phyloP scores from a whole-genome alignment of 1,140 invertebrate species.

The Glossosoma conforme region DNA sequence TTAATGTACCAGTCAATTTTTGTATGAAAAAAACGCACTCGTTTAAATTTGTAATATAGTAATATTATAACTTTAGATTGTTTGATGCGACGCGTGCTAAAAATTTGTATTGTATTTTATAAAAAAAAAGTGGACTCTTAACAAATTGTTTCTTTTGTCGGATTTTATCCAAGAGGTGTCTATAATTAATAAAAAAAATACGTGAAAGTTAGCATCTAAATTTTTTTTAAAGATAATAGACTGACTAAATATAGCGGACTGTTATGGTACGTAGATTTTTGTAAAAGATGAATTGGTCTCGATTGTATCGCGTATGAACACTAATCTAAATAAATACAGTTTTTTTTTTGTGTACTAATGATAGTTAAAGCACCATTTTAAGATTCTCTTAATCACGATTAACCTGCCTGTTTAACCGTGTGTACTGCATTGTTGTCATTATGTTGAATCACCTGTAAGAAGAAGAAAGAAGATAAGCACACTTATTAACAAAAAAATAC shows the following conservation, averaged over 20 bases:
- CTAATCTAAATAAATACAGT: not conserved
- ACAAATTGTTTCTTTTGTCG: constrained; percentile 17
- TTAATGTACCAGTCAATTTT: no score
- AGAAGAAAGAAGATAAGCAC: no score
- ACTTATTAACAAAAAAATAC: no score
- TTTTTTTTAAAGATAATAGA: constrained; percentile 29
- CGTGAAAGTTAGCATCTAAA: constrained; percentile 23
- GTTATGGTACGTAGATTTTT: constrained; percentile 30
- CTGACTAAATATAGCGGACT: constrained; percentile 32
- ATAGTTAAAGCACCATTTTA: not conserved
- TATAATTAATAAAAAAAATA: constrained; percentile 23
- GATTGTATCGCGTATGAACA: no score
- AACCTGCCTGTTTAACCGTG: no score
- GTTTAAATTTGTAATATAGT: no score
- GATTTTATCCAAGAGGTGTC: constrained; percentile 26
- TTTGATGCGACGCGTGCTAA: constrained; percentile 21
- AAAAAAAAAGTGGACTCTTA: constrained; percentile 16
- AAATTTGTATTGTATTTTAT: constrained; percentile 6
- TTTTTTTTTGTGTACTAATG: not conserved
- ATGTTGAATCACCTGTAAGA: no score
- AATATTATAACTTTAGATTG: no score
- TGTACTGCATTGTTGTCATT: no score
- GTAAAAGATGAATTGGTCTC: no score
- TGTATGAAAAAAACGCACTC: no score
- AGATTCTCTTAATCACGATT: not conserved